These are phyloP conservation scores for Lepidostoma basale DNA, from an alignment of 1,140 invertebrate species.

Conservation along the genomic window DNA sequence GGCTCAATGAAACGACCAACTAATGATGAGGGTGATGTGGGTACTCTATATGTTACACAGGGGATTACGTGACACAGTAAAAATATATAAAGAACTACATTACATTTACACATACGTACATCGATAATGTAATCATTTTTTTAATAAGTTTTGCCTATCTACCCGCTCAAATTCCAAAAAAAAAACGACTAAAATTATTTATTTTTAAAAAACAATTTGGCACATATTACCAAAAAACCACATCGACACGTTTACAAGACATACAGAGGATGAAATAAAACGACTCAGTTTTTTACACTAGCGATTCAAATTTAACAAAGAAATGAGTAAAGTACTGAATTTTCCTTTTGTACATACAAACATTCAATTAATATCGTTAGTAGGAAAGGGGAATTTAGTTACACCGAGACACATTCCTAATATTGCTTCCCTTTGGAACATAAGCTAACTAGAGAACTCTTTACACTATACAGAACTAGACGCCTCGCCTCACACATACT, in stretches of 20 bases:
- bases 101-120: conserved; percentile 13
- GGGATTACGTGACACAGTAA: no score
- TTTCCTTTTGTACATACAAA: no score
- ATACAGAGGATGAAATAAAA: no score
- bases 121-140: background rate
- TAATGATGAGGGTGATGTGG: no score
- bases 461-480: no score
- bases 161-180: background rate
- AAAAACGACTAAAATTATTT: background rate
- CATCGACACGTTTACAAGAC: background rate
- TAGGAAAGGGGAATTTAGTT: background rate
- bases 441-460: no score
- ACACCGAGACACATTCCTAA: background rate
- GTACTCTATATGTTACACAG: no score
- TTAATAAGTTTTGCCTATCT: conserved; percentile 19
- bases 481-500: no score
- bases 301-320: no score
- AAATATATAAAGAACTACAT: background rate
- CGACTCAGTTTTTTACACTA: no score
- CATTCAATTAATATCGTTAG: background rate
- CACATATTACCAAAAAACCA: conserved; percentile 21
- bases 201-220: conserved; percentile 12
- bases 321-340: no score
- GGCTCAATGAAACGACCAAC: no score
- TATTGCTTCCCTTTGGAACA: background rate